Base-by-base conservation (phyloP, 2,113 vertebrate genomes). In the Pampusana beccarii region DNA sequence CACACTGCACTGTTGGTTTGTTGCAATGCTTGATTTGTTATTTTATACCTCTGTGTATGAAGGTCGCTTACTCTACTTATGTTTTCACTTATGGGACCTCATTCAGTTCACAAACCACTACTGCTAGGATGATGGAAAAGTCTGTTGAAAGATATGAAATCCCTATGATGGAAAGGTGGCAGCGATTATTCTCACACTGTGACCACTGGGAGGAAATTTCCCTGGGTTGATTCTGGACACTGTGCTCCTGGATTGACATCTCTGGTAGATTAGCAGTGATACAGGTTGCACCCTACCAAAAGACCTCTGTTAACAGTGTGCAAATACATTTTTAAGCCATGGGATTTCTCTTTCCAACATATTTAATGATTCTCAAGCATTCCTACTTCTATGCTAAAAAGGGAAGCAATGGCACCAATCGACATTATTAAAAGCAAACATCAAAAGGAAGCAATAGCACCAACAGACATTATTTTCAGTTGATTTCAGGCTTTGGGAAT, bases 31-130 rank as follows among this genome's bases (percentile, higher is more conserved):
- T 71, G 75, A 92, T 90, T 96, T 92, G 78, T 92, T 96, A 84
- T 95, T 96, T 95, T 90, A 92, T 96, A 80, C 57, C 42, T 90
- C 40, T 88, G 0, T 62, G 38, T 80, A 83, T 74, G 87, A 91
- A 96, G 85, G 87, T 93, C 89, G 74, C 57, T 80, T 73, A 67
- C 38, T 87, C 69, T 90, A 40, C 71, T 94, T 79, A 89, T 92
- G 83, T 90, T 97, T 97, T 97, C 86, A 94, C 71, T 97, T 96
- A 93, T 7, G 66, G 73, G 71, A 92, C 71, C 44, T 93, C 86
- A 91, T 91, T 95, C 12, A 3, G 82, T 95, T 96, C 80, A 71
- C 61, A 79, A 95, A 71, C 57, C 84, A 94, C 79, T 92, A 57
- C 80, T 70, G 66, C 57, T 91, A 86, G 79, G 81, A 92, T 91